Evolutionary conservation across 1,140 invertebrate genomes (phyloP).

Genomic region (Lordiphosa collinella): DNA sequence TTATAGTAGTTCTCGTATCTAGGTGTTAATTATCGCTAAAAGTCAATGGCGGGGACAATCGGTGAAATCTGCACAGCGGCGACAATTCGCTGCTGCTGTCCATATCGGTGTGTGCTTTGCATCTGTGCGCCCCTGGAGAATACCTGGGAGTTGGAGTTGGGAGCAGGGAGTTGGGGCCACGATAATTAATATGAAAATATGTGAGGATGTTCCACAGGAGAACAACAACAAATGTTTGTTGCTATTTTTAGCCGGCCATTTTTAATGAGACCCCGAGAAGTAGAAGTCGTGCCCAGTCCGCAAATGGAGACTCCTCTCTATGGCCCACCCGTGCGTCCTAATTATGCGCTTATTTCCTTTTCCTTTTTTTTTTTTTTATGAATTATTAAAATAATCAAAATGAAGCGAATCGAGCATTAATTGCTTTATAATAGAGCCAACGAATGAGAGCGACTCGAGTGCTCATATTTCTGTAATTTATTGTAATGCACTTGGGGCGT

Average conservation of each 20-base stretch:
- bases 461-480: constrained; percentile 77
- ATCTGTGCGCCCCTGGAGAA: constrained; percentile 54
- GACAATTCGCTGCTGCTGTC: constrained; percentile 25
- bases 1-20: constrained; percentile 39
- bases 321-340: constrained; percentile 56
- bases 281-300: constrained; percentile 21
- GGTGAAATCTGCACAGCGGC: constrained; percentile 62
- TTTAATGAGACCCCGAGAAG: constrained; percentile 62
- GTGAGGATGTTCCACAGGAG: constrained; percentile 30
- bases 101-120: constrained; percentile 46
- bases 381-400: constrained; percentile 73
- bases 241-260: constrained; percentile 64
- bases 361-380: constrained; percentile 48
- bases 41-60: constrained; percentile 68
- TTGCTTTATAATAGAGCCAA: constrained; percentile 68
- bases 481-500: constrained; percentile 77
- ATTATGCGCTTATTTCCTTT: constrained; percentile 53
- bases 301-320: constrained; percentile 5
- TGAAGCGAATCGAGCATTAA: constrained; percentile 58
- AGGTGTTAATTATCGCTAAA: constrained; percentile 78
- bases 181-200: constrained; percentile 78
- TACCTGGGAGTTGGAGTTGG: constrained; percentile 24
- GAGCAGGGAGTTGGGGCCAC: constrained; percentile 29
- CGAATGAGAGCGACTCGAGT: background rate
- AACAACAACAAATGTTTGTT: constrained; percentile 52